Percentiles rank a stretch among this genome's conserved stretches.
These are phyloP conservation scores for Apogon talboti DNA, from an alignment of 2,797 vertebrate genomes.

Conservation along the genomic window DNA sequence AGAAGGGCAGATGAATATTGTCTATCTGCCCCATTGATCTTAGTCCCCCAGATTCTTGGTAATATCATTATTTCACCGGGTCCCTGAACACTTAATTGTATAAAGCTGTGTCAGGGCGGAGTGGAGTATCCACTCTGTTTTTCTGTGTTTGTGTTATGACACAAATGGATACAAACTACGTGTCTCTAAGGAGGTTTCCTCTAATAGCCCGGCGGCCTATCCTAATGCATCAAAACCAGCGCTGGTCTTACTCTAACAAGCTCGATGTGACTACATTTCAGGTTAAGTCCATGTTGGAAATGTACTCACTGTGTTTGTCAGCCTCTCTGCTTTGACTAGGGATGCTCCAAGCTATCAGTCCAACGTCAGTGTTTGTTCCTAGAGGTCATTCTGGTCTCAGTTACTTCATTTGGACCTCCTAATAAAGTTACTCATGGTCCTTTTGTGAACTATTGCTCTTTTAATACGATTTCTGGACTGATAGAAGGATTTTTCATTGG, in stretches of 20 bases:
- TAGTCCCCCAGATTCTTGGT: slow-evolving; percentile 56
- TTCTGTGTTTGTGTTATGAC: slow-evolving; percentile 74
- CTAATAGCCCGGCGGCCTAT: slow-evolving; percentile 60
- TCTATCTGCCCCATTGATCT: slow-evolving; percentile 67
- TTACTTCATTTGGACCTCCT: no score
- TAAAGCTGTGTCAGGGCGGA: slow-evolving; percentile 70
- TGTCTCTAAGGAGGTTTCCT: slow-evolving; percentile 66
- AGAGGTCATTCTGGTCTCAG: no score
- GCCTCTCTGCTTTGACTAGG: no score
- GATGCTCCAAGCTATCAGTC: no score
- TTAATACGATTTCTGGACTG: no score
- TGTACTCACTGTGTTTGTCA: background rate
- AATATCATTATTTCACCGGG: slow-evolving; percentile 72
- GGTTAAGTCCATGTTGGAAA: background rate
- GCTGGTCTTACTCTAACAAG: slow-evolving; percentile 19
- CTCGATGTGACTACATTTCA: slow-evolving; percentile 33
- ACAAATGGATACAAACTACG: slow-evolving; percentile 79
- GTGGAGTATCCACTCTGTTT: slow-evolving; percentile 58
- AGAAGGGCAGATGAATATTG: slow-evolving; percentile 60
- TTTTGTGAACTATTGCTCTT: no score
- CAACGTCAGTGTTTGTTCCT: no score
- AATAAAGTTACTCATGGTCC: no score
- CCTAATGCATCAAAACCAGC: slow-evolving; percentile 53
- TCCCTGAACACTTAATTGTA: slow-evolving; percentile 71
- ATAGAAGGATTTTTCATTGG: no score